A percentile compares a stretch with the other conserved stretches of the same genome.
Evolutionary conservation across 2,888 invertebrate species (phyloP).

Genomic region (Tyria jacobaeae): DNA sequence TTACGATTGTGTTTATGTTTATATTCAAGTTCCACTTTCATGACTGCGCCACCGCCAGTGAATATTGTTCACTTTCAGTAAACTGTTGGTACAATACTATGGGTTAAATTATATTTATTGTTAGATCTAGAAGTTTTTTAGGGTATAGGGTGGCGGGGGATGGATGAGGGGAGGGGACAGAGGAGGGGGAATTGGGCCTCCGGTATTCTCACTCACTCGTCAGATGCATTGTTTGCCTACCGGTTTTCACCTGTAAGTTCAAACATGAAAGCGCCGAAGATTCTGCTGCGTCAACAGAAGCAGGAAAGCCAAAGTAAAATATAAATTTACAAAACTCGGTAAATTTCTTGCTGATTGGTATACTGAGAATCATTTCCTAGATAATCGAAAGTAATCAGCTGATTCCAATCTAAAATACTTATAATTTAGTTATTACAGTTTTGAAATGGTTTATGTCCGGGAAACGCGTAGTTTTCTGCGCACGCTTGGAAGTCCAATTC

Average conservation of each 20-base stretch:
- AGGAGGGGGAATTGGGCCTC: too few species aligned
- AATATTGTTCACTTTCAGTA: conserved; percentile 6
- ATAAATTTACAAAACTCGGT: too few species aligned
- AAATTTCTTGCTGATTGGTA: not conserved
- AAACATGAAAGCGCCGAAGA: too few species aligned
- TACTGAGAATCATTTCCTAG: not conserved
- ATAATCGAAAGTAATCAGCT: conserved; percentile 18
- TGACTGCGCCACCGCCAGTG: not conserved
- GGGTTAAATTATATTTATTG: conserved; percentile 2
- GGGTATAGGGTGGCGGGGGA: too few species aligned
- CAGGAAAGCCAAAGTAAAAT: too few species aligned
- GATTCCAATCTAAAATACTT: conserved; percentile 5
- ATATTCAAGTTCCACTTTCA: conserved; percentile 11
- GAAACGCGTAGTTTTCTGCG: conserved; percentile 57
- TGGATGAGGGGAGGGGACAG: too few species aligned
- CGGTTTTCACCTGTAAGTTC: too few species aligned
- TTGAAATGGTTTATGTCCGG: conserved; percentile 48
- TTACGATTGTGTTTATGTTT: conserved; percentile 15
- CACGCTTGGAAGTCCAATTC: conserved; percentile 65
- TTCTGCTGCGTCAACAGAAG: too few species aligned
- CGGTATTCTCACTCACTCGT: too few species aligned
- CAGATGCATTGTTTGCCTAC: too few species aligned
- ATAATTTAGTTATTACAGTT: conserved; percentile 24
- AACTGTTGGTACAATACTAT: conserved; percentile 4
- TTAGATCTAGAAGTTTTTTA: not conserved